These are phyloP conservation scores for Luffia ferchaultella DNA, from an alignment of 2,888 invertebrate species.

Conservation along the genomic window DNA sequence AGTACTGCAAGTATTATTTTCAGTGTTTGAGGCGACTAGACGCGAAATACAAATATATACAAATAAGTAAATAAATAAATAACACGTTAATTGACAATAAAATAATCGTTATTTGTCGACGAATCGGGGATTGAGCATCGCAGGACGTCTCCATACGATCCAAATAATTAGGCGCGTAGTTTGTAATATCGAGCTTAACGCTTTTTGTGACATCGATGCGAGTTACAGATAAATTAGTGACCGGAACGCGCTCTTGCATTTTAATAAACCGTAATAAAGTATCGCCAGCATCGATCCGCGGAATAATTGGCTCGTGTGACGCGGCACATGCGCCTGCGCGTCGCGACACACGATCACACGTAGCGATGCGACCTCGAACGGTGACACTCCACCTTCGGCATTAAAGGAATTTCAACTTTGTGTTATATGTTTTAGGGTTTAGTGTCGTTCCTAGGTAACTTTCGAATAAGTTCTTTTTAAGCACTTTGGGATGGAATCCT, in stretches of 20 bases:
- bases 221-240: neutral
- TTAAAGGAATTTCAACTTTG: constrained; percentile 2
- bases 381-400: neutral
- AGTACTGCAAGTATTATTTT: too few species aligned
- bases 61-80: too few species aligned
- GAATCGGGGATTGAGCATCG: neutral
- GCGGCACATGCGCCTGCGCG: constrained; percentile 21
- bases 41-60: too few species aligned
- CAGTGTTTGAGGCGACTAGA: too few species aligned
- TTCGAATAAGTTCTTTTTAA: neutral
- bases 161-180: neutral
- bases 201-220: neutral
- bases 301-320: constrained; percentile 12
- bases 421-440: neutral
- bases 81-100: neutral
- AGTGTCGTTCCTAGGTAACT: neutral
- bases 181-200: neutral
- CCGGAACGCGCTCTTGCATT: neutral
- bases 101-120: neutral
- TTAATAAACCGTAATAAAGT: neutral
- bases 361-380: constrained; percentile 4
- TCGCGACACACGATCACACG: constrained; percentile 17
- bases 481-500: constrained; percentile 5
- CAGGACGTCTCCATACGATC: neutral
- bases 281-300: neutral